These are phyloP conservation scores for Ovis canadensis DNA, from an alignment of 2,113 vertebrate genomes.

Conservation along the genomic window DNA sequence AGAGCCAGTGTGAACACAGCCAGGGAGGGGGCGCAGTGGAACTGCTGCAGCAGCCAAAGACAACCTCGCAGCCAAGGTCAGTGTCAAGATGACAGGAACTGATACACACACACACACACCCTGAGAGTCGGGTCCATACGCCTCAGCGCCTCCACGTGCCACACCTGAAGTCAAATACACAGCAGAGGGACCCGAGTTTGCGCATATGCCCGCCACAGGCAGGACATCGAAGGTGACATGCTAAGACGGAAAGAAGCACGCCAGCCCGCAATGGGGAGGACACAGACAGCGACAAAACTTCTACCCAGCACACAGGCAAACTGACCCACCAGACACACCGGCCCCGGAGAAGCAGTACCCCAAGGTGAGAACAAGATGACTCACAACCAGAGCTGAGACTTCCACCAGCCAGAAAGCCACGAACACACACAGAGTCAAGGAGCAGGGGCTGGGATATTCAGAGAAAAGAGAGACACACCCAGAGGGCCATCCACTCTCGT, in stretches of 20 bases:
- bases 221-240: background rate
- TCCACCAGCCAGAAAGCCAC: background rate
- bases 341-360: background rate
- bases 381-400: background rate
- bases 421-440: background rate
- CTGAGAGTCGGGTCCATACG: background rate
- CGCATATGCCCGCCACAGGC: background rate
- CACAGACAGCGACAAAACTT: accelerated
- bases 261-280: accelerated
- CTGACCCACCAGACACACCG: background rate
- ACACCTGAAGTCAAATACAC: background rate
- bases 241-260: background rate
- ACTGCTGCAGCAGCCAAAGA: background rate
- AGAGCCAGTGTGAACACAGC: background rate
- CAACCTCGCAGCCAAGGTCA: background rate
- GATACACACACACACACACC: background rate
- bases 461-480: conserved; percentile 16
- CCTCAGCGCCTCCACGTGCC: background rate
- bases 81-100: background rate
- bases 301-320: too few relatives aligned
- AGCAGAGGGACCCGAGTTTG: background rate
- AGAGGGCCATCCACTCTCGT: background rate
- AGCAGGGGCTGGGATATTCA: background rate
- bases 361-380: background rate
- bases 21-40: background rate